phyloP scores from a whole-genome alignment of 1,140 invertebrate genomes.

The Ylistrum balloti region DNA sequence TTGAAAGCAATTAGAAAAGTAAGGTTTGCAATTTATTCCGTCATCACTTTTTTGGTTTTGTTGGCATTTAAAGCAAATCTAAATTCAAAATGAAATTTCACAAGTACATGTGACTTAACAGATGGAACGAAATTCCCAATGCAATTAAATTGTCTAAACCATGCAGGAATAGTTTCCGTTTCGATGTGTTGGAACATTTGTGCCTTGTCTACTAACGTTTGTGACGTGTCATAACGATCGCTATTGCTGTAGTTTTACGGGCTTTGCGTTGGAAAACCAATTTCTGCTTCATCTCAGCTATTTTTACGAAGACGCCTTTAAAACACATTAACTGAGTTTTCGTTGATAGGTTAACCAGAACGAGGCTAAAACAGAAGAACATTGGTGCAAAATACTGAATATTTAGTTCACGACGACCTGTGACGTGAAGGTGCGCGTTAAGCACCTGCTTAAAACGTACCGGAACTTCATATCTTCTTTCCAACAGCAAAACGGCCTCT shows the following conservation, averaged over 20 bases:
- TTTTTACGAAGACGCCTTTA: background rate
- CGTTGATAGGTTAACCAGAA: no score
- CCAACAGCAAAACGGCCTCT: no score
- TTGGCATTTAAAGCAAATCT: background rate
- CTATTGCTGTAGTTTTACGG: background rate
- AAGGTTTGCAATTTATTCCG: background rate
- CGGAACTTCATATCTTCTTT: no score
- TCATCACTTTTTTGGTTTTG: background rate
- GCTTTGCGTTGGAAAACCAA: background rate
- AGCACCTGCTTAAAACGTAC: no score
- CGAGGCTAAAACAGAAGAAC: no score
- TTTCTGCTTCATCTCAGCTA: background rate
- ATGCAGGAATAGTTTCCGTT: background rate
- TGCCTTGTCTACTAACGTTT: background rate
- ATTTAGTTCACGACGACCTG: no score
- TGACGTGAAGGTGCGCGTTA: no score
- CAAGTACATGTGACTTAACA: background rate
- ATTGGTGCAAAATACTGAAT: no score
- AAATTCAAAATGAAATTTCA: slow-evolving; percentile 17
- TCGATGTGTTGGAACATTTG: background rate
- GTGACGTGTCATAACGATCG: background rate
- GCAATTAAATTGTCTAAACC: background rate
- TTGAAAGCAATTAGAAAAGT: background rate
- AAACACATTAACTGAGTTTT: background rate
- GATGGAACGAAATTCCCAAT: background rate